phyloP scores from a whole-genome alignment of 2,113 vertebrate genomes.

The Dendropsophus ebraccatus region DNA sequence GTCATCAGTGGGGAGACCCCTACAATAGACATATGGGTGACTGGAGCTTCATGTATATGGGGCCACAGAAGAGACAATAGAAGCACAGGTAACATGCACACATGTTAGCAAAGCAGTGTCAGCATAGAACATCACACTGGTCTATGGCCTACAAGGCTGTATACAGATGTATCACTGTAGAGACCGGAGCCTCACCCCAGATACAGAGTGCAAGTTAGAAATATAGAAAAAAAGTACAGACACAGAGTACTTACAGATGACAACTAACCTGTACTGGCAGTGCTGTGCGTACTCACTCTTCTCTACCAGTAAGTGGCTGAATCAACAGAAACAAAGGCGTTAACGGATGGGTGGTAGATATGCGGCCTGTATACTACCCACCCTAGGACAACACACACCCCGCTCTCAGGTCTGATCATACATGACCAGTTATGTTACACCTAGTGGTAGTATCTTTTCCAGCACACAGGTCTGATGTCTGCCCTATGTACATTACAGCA shows the following conservation, averaged over 20 bases:
- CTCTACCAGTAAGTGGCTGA: constrained; percentile 91
- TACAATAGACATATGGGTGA: neutral
- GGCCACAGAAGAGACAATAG: neutral
- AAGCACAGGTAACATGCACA: constrained; percentile 25
- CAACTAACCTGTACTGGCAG: constrained; percentile 95
- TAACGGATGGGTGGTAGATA: too few relatives aligned
- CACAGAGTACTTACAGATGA: constrained; percentile 94
- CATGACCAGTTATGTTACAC: too few relatives aligned
- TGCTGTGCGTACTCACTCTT: constrained; percentile 88
- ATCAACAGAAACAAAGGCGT: constrained; percentile 92
- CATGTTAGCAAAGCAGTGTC: constrained; percentile 29
- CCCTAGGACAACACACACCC: too few relatives aligned
- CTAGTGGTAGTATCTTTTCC: too few relatives aligned
- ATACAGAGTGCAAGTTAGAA: constrained; percentile 59
- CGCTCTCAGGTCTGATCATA: too few relatives aligned
- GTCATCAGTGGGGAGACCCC: too few relatives aligned
- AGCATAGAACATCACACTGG: neutral
- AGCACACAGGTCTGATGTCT: too few relatives aligned
- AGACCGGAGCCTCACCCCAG: neutral
- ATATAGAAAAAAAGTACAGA: constrained; percentile 74
- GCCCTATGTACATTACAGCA: too few relatives aligned
- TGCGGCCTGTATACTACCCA: constrained; percentile 61
- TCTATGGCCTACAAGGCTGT: neutral
- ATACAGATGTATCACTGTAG: too few relatives aligned
- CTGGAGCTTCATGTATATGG: neutral